phyloP scores from a whole-genome alignment of 2,113 vertebrate species.

The Colinus virginianus region DNA sequence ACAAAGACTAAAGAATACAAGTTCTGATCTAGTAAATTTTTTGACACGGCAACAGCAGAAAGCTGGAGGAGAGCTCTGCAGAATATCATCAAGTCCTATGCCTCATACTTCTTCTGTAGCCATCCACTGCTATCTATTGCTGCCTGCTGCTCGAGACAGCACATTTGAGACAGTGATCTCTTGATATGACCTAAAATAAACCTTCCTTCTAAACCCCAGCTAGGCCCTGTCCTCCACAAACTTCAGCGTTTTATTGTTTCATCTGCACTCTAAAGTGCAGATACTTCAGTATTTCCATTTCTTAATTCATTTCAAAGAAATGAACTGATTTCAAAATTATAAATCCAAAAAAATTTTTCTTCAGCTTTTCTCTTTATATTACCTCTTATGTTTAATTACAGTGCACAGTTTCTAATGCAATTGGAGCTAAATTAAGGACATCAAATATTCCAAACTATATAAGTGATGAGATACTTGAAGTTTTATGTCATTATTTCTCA shows the following conservation, averaged over 20 bases:
- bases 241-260: neutral
- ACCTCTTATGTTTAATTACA: slow-evolving; percentile 21
- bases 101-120: too few relatives aligned
- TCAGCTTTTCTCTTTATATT: slow-evolving; percentile 25
- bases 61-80: too few relatives aligned
- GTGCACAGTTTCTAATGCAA: slow-evolving; percentile 12
- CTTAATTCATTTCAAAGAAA: slow-evolving; percentile 13
- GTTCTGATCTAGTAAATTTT: too few relatives aligned
- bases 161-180: neutral
- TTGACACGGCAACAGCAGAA: too few relatives aligned
- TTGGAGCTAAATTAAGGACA: neutral
- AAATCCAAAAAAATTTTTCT: slow-evolving; percentile 33
- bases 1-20: too few relatives aligned
- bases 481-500: slow-evolving; percentile 21
- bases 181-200: neutral
- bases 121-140: neutral
- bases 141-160: neutral
- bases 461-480: neutral
- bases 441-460: slow-evolving; percentile 18
- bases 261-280: neutral
- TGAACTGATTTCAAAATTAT: slow-evolving; percentile 36
- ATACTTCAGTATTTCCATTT: slow-evolving; percentile 17
- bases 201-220: neutral
- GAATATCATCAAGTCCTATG: too few relatives aligned
- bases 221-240: neutral